Conservation (phyloP, 2,888 invertebrate genomes). For the Stratiomys singularior region DNA sequence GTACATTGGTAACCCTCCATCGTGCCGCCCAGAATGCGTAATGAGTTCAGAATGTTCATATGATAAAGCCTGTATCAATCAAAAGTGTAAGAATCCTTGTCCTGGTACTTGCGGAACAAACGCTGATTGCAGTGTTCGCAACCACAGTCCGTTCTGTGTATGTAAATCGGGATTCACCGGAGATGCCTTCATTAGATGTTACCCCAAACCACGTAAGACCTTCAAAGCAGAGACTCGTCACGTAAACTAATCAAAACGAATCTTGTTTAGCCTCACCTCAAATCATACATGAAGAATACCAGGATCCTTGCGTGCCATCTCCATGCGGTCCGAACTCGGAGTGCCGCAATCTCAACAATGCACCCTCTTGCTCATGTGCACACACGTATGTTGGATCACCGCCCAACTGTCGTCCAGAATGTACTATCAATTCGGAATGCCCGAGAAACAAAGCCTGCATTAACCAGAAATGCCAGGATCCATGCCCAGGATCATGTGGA, state of each 20-base stretch:
- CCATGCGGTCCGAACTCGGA: conserved; percentile 74
- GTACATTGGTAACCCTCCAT: conserved; percentile 74
- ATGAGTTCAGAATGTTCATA: conserved; percentile 74
- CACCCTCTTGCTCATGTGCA: conserved; percentile 72
- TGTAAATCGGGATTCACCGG: conserved; percentile 74
- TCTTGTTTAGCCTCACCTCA: conserved; percentile 43
- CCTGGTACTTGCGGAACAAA: conserved; percentile 79
- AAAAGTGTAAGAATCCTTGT: conserved; percentile 78
- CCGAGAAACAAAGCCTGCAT: conserved; percentile 73
- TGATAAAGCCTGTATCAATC: conserved; percentile 73
- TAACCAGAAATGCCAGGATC: conserved; percentile 73
- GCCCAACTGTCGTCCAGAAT: conserved; percentile 76
- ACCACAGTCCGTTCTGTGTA: conserved; percentile 79
- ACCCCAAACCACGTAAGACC: conserved; percentile 68
- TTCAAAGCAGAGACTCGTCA: not conserved
- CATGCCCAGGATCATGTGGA: conserved; percentile 77
- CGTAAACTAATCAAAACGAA: conserved; percentile 7
- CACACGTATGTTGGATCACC: conserved; percentile 73
- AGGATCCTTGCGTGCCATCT: conserved; percentile 74
- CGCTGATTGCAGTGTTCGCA: conserved; percentile 68
- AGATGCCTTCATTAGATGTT: conserved; percentile 70
- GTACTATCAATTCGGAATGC: conserved; percentile 75
- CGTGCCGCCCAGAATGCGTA: conserved; percentile 82
- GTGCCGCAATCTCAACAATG: conserved; percentile 69
- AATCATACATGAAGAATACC: conserved; percentile 56